Evolutionary conservation across 2,113 vertebrate genomes (phyloP), one percentile per base, ranked within the genome.

Genomic region (Arothron firmamentum): DNA sequence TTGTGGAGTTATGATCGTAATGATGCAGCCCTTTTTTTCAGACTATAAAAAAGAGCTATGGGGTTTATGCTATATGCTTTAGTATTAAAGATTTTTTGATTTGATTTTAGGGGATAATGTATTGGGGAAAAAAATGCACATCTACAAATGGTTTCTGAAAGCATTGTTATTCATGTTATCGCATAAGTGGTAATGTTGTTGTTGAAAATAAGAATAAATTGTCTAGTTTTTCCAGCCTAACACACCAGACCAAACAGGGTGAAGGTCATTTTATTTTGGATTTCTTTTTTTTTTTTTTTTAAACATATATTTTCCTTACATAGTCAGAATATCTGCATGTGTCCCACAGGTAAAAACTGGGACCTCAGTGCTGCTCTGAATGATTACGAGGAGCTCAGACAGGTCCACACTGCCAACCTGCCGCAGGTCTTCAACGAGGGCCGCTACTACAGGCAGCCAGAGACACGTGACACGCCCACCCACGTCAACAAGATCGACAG

Each of bases 351-450:
- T 86, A 99, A 99, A 90, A 98, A 98, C 80, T 99, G 97, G 97
- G 97, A 99, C 92, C 86, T 98, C 84, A 93, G 94, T 5, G 97
- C 97, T 19, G 97, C 97, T 59, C 85, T 99, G 59, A 96, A 88
- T 52, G 96, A 98, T 79, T 99, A 94, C 61, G 96, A 99, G 85
- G 94, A 99, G 86, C 95, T 99, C 70, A 90, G 95, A 71, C 96
- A 98, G 89, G 96, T 96, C 77, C 95, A 95, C 87, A 96, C 84
- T 81, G 86, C 96, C 90, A 95, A 95, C 90, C 91, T 98, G 88
- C 96, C 96, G 0, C 93, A 91, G 68, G 96, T 93, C 70, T 97
- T 97, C 90, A 96, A 96, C 0, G 95, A 98, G 90, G 95, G 95
- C 77, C 92, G 92, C 70, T 92, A 92, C 75, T 91, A 83, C 87